Evolutionary conservation across 1,140 invertebrate genomes (phyloP).

Genomic region (Calliopsis andreniformis): DNA sequence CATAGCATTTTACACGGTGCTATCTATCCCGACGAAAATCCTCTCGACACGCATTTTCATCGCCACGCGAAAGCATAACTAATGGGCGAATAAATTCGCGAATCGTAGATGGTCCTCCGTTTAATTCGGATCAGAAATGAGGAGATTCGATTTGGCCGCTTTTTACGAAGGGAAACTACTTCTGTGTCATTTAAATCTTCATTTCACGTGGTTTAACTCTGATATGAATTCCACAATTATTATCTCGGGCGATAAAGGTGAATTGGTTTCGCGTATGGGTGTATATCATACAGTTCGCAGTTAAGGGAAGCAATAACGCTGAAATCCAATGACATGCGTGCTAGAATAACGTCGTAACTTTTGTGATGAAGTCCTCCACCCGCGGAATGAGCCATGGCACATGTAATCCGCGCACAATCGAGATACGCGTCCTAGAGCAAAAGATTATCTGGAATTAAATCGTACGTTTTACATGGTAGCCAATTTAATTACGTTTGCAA

Average conservation of each 20-base stretch:
- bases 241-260: too few species aligned
- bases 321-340: not conserved
- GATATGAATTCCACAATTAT: not conserved
- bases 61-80: not conserved
- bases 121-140: not conserved
- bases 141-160: not conserved
- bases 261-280: too few species aligned
- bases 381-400: not conserved
- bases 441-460: slow-evolving; percentile 17
- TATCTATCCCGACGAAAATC: too few species aligned
- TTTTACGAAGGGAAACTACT: not conserved
- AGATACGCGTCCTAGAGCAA: not conserved
- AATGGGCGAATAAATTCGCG: not conserved
- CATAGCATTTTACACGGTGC: too few species aligned
- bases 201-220: not conserved
- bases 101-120: not conserved
- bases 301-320: not conserved
- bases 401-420: not conserved
- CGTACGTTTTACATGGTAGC: not conserved
- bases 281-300: not conserved
- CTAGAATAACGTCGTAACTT: not conserved
- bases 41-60: not conserved
- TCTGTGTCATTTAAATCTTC: not conserved
- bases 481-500: slow-evolving; percentile 1
- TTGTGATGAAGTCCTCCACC: not conserved